phyloP scores from a whole-genome alignment of 2,113 vertebrate genomes.

The Halcyon malimbica region DNA sequence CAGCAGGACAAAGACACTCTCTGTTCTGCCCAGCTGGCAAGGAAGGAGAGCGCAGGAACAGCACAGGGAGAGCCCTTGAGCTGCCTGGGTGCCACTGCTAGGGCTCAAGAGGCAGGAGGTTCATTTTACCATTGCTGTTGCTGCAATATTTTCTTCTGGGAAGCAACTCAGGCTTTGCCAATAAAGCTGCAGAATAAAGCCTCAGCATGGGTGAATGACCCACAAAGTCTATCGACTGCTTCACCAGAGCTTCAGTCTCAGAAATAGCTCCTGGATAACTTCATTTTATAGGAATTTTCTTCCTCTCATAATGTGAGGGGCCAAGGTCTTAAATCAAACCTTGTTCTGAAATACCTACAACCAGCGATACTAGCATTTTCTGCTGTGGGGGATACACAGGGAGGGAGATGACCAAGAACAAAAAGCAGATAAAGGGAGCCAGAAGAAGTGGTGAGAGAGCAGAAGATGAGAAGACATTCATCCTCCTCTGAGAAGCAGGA shows the following conservation, averaged over 20 bases:
- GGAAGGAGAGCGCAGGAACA: background rate
- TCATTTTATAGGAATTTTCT: background rate
- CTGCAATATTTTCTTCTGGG: background rate
- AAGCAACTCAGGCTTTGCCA: accelerated
- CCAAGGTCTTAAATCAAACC: background rate
- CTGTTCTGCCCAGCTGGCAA: background rate
- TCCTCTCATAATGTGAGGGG: background rate
- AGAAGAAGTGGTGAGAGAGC: background rate
- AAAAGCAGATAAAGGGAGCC: background rate
- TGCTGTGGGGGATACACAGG: accelerated
- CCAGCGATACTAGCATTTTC: background rate
- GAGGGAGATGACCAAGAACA: background rate
- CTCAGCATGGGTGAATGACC: background rate
- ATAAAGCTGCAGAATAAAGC: background rate
- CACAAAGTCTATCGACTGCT: background rate
- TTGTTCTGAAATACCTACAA: background rate
- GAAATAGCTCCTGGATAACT: background rate
- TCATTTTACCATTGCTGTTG: background rate
- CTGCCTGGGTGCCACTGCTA: background rate
- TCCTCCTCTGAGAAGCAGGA: background rate
- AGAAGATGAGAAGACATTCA: background rate
- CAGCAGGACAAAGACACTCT: background rate
- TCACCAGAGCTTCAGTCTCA: background rate
- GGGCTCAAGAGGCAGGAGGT: background rate
- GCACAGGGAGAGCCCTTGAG: background rate